Base-by-base conservation (phyloP, 1,140 invertebrate species). In the Scaptomyza hsui region DNA sequence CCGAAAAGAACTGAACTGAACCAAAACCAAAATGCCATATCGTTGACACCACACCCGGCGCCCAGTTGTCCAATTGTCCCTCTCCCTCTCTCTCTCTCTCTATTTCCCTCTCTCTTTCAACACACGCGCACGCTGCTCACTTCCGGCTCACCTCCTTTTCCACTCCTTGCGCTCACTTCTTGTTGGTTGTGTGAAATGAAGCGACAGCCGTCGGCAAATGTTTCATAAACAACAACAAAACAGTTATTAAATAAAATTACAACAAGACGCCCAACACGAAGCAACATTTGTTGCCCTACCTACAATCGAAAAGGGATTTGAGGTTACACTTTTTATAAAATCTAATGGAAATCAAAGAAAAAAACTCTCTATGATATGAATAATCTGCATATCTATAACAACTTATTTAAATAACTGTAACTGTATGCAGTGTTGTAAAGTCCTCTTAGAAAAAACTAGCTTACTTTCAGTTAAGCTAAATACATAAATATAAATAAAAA, bases 201-300 rank as follows among this genome's bases (percentile, higher is more conserved):
- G 85, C 76, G 82, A 82, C 83, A 82, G 83, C 74, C 78, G 62
- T 70, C 72, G 83, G 81, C 77, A 86, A 85, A 85, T 86, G 81
- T 86, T 81, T 77, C 81, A 80, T 86, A 86, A 80, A 81, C 80
- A 83, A 83, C 64, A 80, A 81, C 67, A 83, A 82, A 88, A 89
- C 71, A 89, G 76, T 79, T 89, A 89, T 83, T 89, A 89, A 79
- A 75, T 81, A 49, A 74, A 80, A 79, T 74, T 71, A 83, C 64
- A 69, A 73, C 48, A 72, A 74, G 41, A 73, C 60, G 59, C 59
- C 24, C 55, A 42, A 45, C 42, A 64, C 42, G 57, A 37, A 49
- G 69, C 45, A 56, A 45, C 32, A 55, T 52, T 35, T 41, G 18
- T 65, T 75, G 52, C 73, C 24, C 68, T 72, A 56, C 55, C 13